Evolutionary conservation across 2,113 vertebrate genomes (phyloP), one percentile per base, ranked within the genome.

Genomic region (Sinocyclocheilus rhinocerous): DNA sequence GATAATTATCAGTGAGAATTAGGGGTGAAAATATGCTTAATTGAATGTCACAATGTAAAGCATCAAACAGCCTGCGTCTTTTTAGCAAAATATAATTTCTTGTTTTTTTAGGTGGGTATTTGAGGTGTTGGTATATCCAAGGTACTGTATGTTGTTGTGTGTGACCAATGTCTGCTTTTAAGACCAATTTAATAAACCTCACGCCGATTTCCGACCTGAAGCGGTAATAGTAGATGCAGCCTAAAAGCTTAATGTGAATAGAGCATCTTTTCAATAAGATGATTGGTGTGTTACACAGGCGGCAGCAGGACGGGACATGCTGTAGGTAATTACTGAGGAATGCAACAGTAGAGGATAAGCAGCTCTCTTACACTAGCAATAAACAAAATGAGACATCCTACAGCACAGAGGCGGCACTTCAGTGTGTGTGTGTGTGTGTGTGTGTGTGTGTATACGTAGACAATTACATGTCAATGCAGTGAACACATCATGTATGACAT

Each of bases 241-340:
- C n/a, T 63, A 69, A 82, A 50, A 82, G n/a, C 57, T 65, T 65
- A 24, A 81, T 65, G n/a, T 45, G 36, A 22, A 39, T 39, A 24
- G 3, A 48, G 22, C 78, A 81, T 88, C 55, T 70, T 70, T 65
- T 63, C 7, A 22, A 67, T 61, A 39, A 55, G 57, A 48, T 57
- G 26, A 70, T 29, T 45, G 15, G 73, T 55, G 80, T 73, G 81
- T 75, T 79, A 2, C 16, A 61, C 16, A 84, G 82, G 61, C 63
- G 42, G 33, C 24, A 84, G 77, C 88, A 89, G 61, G 88, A 79
- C 70, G 26, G 20, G 76, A 86, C 88, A 70, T 13, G 88, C 59
- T 52, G 55, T 8, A 29, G 69, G 83, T 72, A 81, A 79, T 76
- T 76, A 79, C 50, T 11, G 57, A 86, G 85, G 88, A 89, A 89